Percentiles rank a stretch among this genome's conserved stretches.
These are phyloP conservation scores for Spodoptera frugiperda DNA, from an alignment of 1,140 invertebrate species.

Conservation along the genomic window DNA sequence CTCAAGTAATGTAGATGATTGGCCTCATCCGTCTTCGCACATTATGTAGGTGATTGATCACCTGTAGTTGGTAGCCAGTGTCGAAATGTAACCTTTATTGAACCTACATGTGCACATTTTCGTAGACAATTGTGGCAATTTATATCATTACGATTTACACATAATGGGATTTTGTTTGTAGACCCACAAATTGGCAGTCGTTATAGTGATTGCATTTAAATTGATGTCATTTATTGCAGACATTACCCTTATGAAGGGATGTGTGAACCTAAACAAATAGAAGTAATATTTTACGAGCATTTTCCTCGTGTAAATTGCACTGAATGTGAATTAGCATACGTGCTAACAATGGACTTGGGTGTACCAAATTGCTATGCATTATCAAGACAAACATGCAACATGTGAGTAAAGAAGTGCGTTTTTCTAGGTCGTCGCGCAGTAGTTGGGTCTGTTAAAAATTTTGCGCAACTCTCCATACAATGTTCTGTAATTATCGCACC, in stretches of 20 bases:
- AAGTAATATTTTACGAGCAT: neutral
- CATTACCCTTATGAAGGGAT: slow-evolving; percentile 48
- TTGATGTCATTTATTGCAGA: slow-evolving; percentile 60
- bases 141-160: slow-evolving; percentile 68
- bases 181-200: slow-evolving; percentile 57
- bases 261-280: slow-evolving; percentile 35
- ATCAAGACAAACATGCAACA: slow-evolving; percentile 47
- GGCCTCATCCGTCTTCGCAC: neutral
- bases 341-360: slow-evolving; percentile 1
- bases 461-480: slow-evolving; percentile 60
- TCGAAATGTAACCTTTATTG: slow-evolving; percentile 65
- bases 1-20: too few relatives aligned
- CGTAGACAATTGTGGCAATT: slow-evolving; percentile 71
- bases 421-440: slow-evolving; percentile 70
- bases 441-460: slow-evolving; percentile 53
- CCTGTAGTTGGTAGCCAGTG: slow-evolving; percentile 51
- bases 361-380: slow-evolving; percentile 23
- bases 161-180: slow-evolving; percentile 67
- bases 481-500: slow-evolving; percentile 71
- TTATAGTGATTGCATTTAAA: slow-evolving; percentile 75
- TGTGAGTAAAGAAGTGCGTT: slow-evolving; percentile 59
- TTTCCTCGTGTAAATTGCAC: neutral
- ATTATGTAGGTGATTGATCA: slow-evolving; percentile 45
- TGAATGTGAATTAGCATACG: neutral
- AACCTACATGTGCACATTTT: slow-evolving; percentile 46